These are phyloP conservation scores for Denticeps clupeoides DNA, from an alignment of 2,797 vertebrate species.

Conservation along the genomic window DNA sequence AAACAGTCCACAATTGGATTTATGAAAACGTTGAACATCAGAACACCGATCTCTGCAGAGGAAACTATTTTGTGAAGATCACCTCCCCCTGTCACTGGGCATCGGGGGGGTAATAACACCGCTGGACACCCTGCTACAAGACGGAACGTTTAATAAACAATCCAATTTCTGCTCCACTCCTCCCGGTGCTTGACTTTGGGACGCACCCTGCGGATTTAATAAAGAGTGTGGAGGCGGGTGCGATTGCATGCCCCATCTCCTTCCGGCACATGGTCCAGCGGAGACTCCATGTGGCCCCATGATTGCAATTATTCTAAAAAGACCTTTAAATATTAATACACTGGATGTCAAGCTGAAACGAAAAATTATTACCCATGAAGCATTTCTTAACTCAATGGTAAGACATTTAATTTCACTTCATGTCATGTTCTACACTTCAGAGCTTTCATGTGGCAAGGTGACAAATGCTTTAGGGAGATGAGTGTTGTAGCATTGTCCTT, in stretches of 20 bases:
- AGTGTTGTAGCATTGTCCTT: too few species aligned
- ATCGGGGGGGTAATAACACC: background rate
- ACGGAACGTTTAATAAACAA: constrained; percentile 1
- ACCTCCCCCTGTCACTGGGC: too few species aligned
- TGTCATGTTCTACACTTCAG: too few species aligned
- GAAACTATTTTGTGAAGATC: too few species aligned
- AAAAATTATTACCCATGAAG: background rate
- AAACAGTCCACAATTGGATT: too few species aligned
- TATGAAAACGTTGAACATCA: too few species aligned
- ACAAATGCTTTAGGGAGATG: too few species aligned
- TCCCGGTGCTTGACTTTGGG: background rate
- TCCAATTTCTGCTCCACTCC: background rate
- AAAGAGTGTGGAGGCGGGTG: background rate
- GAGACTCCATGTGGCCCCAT: constrained; percentile 6
- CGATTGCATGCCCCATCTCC: background rate
- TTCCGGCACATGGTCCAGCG: background rate
- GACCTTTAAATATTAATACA: constrained; percentile 17
- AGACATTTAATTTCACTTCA: too few species aligned
- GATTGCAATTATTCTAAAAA: constrained; percentile 16
- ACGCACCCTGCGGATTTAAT: background rate
- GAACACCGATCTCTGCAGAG: too few species aligned
- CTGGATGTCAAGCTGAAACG: background rate
- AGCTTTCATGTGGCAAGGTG: too few species aligned
- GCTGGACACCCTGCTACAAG: background rate
- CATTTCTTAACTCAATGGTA: too few species aligned